phyloP scores from a whole-genome alignment of 2,888 invertebrate genomes.

The Chaetogeoica ovagalla region DNA sequence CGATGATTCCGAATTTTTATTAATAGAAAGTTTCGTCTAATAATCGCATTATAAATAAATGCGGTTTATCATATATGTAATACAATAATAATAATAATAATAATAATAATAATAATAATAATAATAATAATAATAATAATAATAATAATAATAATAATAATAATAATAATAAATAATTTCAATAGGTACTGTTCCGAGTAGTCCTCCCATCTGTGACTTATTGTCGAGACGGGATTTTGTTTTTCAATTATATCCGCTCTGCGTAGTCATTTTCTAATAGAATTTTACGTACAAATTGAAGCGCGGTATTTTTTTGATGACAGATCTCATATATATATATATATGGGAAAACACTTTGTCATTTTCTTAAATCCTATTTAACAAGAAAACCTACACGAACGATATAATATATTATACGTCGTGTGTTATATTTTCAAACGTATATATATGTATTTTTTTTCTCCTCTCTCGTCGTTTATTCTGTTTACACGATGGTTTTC shows the following conservation, averaged over 20 bases:
- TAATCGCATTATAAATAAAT: not conserved
- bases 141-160: too few relatives aligned
- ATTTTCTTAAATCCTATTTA: not conserved
- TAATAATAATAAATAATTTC: too few relatives aligned
- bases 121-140: too few relatives aligned
- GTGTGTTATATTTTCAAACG: not conserved
- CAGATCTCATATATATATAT: too few relatives aligned
- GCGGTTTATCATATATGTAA: not conserved
- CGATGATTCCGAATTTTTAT: too few relatives aligned
- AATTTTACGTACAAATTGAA: not conserved
- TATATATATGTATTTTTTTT: not conserved
- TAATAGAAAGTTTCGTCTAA: too few relatives aligned
- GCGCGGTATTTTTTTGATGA: not conserved
- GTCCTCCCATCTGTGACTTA: not conserved
- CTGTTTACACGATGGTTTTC: too few relatives aligned
- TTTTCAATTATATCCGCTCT: conserved; percentile 2
- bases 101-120: too few relatives aligned
- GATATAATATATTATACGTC: not conserved
- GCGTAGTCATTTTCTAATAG: not conserved
- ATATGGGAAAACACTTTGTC: not conserved
- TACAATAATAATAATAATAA: too few relatives aligned
- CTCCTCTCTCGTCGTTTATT: not conserved
- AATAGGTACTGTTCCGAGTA: not conserved
- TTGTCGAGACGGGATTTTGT: conserved; percentile 2
- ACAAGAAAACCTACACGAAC: not conserved